phyloP scores from a whole-genome alignment of 2,113 vertebrate species.

The Psettodes erumei region DNA sequence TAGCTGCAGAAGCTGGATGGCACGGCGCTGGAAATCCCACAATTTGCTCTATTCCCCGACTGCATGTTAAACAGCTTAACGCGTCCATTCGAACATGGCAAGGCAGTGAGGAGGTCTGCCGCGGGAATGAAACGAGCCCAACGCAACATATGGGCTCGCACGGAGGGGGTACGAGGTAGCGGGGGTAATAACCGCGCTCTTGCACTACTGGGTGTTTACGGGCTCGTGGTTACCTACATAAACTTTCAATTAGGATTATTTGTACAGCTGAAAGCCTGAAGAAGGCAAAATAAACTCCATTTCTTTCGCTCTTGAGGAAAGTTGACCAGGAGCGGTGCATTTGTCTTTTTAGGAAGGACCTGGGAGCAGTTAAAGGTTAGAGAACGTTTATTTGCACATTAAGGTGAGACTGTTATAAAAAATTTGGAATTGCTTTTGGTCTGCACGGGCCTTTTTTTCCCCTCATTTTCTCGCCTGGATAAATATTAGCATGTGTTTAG shows the following conservation, averaged over 20 bases:
- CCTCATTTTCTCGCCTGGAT: background rate
- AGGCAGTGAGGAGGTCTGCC: constrained; percentile 64
- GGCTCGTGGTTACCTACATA: constrained; percentile 51
- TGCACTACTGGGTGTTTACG: constrained; percentile 57
- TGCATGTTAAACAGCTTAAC: constrained; percentile 86
- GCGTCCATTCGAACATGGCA: constrained; percentile 72
- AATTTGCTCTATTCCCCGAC: constrained; percentile 93
- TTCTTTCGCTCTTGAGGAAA: constrained; percentile 11
- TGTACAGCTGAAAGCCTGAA: constrained; percentile 49
- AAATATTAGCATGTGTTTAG: constrained; percentile 6
- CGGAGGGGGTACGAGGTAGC: constrained; percentile 65
- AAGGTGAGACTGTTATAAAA: background rate
- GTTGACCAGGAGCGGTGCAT: constrained; percentile 1
- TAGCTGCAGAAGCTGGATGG: constrained; percentile 88
- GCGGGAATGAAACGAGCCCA: constrained; percentile 57
- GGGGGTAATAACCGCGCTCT: constrained; percentile 39
- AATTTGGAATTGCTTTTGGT: background rate
- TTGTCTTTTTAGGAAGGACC: constrained; percentile 16
- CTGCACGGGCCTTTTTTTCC: background rate
- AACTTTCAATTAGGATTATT: constrained; percentile 55
- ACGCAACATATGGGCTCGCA: constrained; percentile 75
- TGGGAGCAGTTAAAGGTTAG: constrained; percentile 1
- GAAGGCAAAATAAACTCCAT: constrained; percentile 30
- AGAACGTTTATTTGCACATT: constrained; percentile 1
- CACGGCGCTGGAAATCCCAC: constrained; percentile 90